phyloP scores from a whole-genome alignment of 2,888 invertebrate genomes.

The Entomobrya proxima region DNA sequence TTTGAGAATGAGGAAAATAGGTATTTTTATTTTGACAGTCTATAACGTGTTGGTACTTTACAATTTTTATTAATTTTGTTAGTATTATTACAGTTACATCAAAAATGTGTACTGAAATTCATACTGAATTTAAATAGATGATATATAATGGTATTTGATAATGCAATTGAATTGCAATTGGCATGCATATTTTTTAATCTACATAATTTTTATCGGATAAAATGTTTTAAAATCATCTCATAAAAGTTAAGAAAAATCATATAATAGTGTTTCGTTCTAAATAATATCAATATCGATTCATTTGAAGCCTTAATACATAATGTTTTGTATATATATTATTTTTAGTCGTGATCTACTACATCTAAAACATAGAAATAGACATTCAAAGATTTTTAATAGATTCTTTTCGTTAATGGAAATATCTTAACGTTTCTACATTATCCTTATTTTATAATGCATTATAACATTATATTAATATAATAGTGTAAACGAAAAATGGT shows the following conservation, averaged over 20 bases:
- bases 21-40: constrained; percentile 62
- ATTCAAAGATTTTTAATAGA: neutral
- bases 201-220: neutral
- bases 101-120: neutral
- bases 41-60: constrained; percentile 54
- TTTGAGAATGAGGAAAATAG: constrained; percentile 64
- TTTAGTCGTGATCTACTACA: neutral
- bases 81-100: neutral
- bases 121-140: neutral
- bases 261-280: neutral
- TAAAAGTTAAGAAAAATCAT: neutral
- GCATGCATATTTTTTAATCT: neutral
- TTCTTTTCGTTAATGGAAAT: constrained; percentile 36
- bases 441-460: neutral
- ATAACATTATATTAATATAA: neutral
- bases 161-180: too few species aligned
- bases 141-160: neutral
- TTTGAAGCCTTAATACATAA: neutral
- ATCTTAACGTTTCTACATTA: neutral
- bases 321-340: neutral
- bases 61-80: neutral
- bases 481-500: constrained; percentile 45
- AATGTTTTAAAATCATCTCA: neutral
- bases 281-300: neutral
- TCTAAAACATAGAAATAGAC: neutral